Evolutionary conservation across 2,113 vertebrate genomes (phyloP).

Genomic region (Nycticebus coucang): DNA sequence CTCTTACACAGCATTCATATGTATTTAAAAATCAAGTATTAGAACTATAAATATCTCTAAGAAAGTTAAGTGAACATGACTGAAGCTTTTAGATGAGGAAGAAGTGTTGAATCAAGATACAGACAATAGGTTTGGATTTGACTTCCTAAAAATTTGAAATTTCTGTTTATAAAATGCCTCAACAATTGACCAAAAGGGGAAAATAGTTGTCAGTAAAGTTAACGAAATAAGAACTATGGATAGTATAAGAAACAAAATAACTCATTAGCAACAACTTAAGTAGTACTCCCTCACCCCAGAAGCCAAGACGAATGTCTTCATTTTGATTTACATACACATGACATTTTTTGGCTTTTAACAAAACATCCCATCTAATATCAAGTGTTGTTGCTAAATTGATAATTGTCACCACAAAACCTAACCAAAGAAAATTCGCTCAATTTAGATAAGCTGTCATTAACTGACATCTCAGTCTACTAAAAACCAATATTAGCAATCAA

Average conservation of each 20-base stretch:
- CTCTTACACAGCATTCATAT: background rate
- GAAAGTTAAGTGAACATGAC: background rate
- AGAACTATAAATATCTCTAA: background rate
- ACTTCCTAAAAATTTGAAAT: conserved; percentile 11
- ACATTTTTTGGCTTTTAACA: no score
- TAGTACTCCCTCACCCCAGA: background rate
- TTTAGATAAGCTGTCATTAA: background rate
- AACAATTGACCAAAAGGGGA: background rate
- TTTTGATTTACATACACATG: no score
- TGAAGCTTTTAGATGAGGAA: background rate
- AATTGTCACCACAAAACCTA: background rate
- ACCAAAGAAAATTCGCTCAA: background rate
- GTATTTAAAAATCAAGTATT: background rate
- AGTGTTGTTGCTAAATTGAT: no score
- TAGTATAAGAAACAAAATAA: conserved; percentile 1
- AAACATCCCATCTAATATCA: no score
- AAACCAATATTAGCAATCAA: background rate
- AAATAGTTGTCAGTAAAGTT: background rate
- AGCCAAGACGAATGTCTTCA: background rate
- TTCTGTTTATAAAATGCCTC: background rate
- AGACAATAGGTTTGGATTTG: background rate
- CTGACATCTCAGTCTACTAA: background rate
- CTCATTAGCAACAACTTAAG: background rate
- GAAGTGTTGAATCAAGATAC: background rate
- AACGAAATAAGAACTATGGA: background rate